A percentile compares a stretch with the other conserved stretches of the same genome.
Conservation (phyloP, 2,888 invertebrate species). For the Chrysolina haemoptera region DNA sequence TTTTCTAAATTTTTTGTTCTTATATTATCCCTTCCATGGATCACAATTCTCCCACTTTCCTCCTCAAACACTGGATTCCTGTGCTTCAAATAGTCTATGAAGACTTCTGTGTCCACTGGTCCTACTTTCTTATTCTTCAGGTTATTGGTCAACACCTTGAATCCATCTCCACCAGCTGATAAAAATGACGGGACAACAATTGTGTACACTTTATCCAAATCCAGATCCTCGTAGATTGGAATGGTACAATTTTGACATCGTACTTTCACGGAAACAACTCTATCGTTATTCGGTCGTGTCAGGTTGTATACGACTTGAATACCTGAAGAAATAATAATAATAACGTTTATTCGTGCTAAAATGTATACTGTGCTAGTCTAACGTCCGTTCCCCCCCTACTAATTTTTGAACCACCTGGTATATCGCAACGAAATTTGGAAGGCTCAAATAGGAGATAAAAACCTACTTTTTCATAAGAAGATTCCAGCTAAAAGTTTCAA, state of each 20-base stretch:
- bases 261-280: conserved; percentile 74
- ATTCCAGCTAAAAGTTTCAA: too few relatives aligned
- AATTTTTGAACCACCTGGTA: too few relatives aligned
- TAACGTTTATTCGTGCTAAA: too few relatives aligned
- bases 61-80: conserved; percentile 72
- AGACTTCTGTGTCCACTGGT: conserved; percentile 72
- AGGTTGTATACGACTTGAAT: conserved; percentile 77
- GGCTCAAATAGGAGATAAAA: too few relatives aligned
- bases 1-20: neutral
- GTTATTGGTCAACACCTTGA: conserved; percentile 71
- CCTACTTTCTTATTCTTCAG: conserved; percentile 71
- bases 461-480: too few relatives aligned
- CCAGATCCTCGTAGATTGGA: conserved; percentile 76
- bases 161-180: conserved; percentile 81
- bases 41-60: conserved; percentile 72
- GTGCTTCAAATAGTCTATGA: conserved; percentile 72
- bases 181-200: conserved; percentile 77
- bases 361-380: too few relatives aligned
- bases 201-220: conserved; percentile 74
- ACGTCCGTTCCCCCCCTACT: too few relatives aligned
- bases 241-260: conserved; percentile 77
- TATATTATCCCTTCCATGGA: conserved; percentile 27
- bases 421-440: too few relatives aligned
- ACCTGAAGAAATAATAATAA: conserved; percentile 67
- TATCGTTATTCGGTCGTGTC: conserved; percentile 72